Conservation (phyloP, 2,113 vertebrate genomes). For the Semnopithecus entellus region DNA sequence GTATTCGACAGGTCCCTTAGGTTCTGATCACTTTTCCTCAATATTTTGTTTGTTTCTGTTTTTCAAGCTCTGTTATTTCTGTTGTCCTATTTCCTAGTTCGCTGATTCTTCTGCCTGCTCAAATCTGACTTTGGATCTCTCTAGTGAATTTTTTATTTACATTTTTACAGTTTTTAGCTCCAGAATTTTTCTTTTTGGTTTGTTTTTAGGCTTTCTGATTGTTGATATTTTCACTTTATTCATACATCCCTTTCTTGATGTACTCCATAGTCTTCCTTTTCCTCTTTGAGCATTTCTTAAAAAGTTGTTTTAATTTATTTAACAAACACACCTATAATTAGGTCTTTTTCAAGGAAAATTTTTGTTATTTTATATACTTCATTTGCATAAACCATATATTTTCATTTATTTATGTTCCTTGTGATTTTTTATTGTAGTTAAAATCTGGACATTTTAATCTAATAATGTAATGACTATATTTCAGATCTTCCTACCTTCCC, state of each 20-base stretch:
- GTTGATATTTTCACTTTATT: not conserved
- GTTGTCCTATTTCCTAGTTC: not conserved
- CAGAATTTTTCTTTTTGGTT: not conserved
- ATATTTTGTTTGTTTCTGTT: not conserved
- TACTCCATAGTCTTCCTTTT: not conserved
- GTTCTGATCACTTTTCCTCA: not conserved
- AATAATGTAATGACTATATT: not conserved
- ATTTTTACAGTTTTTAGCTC: not conserved
- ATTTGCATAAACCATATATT: not conserved
- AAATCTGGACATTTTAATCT: not conserved
- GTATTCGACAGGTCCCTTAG: not conserved
- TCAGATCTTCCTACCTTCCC: not conserved
- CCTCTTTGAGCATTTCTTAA: not conserved
- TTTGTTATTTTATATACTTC: not conserved
- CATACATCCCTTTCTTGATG: not conserved
- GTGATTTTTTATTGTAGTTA: not conserved
- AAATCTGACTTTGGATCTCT: not conserved
- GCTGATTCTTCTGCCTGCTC: not conserved
- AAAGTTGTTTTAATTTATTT: not conserved
- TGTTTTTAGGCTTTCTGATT: not conserved
- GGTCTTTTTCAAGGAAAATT: not conserved
- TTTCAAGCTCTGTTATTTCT: not conserved
- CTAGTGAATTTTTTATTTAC: not conserved
- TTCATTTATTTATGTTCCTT: not conserved
- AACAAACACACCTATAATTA: not conserved